Conservation (phyloP, 1,140 invertebrate species). For the Lepidurus couesii region DNA sequence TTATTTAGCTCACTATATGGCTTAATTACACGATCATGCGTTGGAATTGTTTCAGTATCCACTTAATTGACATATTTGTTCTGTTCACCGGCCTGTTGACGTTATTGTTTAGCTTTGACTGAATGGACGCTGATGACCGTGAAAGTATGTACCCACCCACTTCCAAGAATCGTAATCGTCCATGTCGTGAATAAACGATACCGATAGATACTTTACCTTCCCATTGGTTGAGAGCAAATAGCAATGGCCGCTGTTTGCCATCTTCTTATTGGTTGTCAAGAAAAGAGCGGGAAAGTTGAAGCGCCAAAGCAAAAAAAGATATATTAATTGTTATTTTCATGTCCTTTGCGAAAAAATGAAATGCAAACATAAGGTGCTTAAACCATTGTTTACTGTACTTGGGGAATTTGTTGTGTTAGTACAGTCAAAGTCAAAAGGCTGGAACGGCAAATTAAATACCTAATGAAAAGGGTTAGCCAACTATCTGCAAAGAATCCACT, state of each 20-base stretch:
- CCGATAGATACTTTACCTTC: not conserved
- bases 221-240: not conserved
- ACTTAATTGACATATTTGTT: conserved; percentile 12
- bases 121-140: conserved; percentile 20
- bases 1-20: not conserved
- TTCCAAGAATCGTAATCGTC: not conserved
- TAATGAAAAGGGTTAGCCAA: not conserved
- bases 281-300: not conserved
- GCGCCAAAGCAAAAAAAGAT: too few species aligned
- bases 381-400: not conserved
- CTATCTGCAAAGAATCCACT: not conserved
- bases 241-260: not conserved
- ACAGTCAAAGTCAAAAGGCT: conserved; percentile 9
- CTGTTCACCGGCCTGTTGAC: conserved; percentile 1
- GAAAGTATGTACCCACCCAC: not conserved
- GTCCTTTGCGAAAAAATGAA: not conserved
- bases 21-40: not conserved
- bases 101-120: conserved; percentile 13
- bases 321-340: not conserved
- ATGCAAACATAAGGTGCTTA: not conserved
- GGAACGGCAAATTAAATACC: not conserved
- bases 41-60: not conserved
- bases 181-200: not conserved
- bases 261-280: not conserved
- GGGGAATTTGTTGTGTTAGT: not conserved